Percentiles rank a stretch among this genome's conserved stretches.
Conservation (phyloP, 2,113 vertebrate species). For the Probosciger aterrimus region DNA sequence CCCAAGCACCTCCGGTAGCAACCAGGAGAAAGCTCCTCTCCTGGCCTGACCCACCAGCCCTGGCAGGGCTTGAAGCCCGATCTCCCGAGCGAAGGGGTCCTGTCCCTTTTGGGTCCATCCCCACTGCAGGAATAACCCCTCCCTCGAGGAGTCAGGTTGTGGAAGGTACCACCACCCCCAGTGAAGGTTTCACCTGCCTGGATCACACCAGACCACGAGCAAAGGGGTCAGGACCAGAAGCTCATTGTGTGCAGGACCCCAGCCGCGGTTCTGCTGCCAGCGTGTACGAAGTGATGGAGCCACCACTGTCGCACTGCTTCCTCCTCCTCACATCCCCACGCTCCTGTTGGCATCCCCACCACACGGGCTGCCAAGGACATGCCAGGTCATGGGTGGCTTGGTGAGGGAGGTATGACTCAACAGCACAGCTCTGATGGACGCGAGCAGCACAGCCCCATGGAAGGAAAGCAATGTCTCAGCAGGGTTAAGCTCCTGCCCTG, state of each 20-base stretch:
- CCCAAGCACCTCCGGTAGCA: neutral
- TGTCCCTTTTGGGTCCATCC: neutral
- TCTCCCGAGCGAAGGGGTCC: neutral
- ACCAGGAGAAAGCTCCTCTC: neutral
- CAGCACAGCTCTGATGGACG: neutral
- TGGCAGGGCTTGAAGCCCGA: neutral
- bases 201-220: fast-evolving
- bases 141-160: neutral
- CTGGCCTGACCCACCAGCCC: neutral
- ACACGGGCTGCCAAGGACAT: neutral
- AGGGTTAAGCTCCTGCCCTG: neutral
- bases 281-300: fast-evolving
- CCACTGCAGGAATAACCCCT: neutral
- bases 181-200: neutral
- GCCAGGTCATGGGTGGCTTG: neutral
- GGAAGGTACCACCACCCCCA: neutral
- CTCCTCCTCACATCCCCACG: neutral
- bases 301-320: neutral
- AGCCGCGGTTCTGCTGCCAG: fast-evolving
- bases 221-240: neutral
- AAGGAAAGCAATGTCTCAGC: neutral
- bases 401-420: neutral
- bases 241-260: neutral
- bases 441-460: neutral
- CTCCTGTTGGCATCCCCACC: neutral